Conservation (phyloP, 1,140 invertebrate genomes). For the Panulirus ornatus region DNA sequence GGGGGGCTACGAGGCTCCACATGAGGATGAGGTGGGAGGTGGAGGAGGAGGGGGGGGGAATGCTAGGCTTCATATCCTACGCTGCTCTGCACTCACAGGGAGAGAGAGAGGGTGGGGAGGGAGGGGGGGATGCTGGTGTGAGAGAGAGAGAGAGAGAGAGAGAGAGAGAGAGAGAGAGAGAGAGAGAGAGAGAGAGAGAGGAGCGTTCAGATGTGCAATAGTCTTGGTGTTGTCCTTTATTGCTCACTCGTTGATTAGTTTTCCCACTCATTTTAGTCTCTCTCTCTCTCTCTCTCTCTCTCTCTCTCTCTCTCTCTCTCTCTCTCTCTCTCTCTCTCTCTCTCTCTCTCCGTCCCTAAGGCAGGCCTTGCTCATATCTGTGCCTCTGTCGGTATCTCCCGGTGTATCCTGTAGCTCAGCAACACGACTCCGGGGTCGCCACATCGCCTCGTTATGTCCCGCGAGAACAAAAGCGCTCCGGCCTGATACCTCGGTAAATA, state of each 20-base stretch:
- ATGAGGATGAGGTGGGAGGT: not conserved
- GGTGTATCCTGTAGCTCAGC: too few species aligned
- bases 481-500: too few species aligned
- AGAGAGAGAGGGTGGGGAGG: not conserved
- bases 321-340: constrained; percentile 17
- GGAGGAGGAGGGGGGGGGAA: not conserved
- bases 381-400: too few species aligned
- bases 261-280: not conserved
- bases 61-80: too few species aligned
- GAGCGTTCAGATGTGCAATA: not conserved
- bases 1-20: too few species aligned
- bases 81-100: too few species aligned
- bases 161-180: not conserved
- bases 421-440: too few species aligned
- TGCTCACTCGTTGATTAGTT: too few species aligned
- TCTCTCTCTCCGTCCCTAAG: not conserved
- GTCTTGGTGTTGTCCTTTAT: too few species aligned
- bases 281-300: not conserved
- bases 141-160: not conserved
- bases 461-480: too few species aligned
- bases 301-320: not conserved
- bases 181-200: not conserved
- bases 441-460: too few species aligned
- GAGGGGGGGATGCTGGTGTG: not conserved
- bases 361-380: too few species aligned